Percentiles rank a stretch among this genome's conserved stretches.
Conservation (phyloP, 2,797 vertebrate genomes). For the Sebastes oblongus region DNA sequence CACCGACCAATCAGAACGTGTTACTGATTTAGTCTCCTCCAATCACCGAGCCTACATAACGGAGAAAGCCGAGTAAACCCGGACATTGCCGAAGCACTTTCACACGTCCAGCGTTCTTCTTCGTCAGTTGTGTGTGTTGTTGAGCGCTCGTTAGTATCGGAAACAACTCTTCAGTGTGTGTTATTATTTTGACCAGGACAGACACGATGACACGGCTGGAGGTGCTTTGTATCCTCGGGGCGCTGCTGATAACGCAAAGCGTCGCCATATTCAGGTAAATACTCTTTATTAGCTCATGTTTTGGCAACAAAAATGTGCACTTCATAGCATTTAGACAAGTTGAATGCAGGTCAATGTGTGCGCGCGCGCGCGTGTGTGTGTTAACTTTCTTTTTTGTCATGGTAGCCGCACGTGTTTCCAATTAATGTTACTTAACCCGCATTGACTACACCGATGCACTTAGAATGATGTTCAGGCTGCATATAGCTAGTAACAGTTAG, state of each 20-base stretch:
- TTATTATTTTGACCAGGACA: background rate
- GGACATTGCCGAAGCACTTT: conserved; percentile 24
- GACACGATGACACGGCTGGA: conserved; percentile 61
- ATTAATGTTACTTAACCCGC: background rate
- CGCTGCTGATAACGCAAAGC: conserved; percentile 56
- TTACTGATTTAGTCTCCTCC: conserved; percentile 4
- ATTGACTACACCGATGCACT: too few relatives aligned
- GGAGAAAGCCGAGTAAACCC: conserved; percentile 19
- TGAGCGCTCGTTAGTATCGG: background rate
- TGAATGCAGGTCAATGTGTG: background rate
- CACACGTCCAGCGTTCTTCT: background rate
- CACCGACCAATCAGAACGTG: conserved; percentile 40
- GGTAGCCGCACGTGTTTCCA: background rate
- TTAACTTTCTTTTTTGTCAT: background rate
- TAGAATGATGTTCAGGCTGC: background rate
- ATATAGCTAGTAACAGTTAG: too few relatives aligned
- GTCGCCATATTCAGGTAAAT: conserved; percentile 71
- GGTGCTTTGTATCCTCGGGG: conserved; percentile 17
- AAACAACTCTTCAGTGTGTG: background rate
- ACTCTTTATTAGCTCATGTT: background rate
- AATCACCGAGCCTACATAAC: conserved; percentile 29
- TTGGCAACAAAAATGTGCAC: too few relatives aligned
- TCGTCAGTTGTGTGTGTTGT: conserved; percentile 2
- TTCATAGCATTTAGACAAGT: background rate
- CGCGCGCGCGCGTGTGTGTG: too few relatives aligned